A percentile compares a stretch with the other conserved stretches of the same genome.
Conservation (phyloP, 2,113 vertebrate species). For the Amia ocellicauda region DNA sequence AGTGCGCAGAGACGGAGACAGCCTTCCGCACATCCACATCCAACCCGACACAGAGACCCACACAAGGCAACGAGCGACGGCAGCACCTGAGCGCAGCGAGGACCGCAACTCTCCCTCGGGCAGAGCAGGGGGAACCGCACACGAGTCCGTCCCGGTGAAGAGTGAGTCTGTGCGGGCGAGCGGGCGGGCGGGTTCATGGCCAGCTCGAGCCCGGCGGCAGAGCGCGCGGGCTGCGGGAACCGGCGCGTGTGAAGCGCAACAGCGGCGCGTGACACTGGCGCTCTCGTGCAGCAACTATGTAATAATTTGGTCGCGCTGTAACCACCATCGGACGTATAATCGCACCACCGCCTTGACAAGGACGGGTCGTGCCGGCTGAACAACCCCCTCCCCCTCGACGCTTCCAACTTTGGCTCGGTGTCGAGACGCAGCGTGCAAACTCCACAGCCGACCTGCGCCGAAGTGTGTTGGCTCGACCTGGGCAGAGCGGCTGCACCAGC, state of each 20-base stretch:
- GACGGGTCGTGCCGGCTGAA: conserved; percentile 23
- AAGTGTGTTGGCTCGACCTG: conserved; percentile 33
- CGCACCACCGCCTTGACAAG: too few species aligned
- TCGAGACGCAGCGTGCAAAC: conserved; percentile 14
- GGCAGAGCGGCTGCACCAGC: conserved; percentile 12
- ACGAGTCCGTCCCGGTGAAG: too few species aligned
- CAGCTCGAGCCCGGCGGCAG: too few species aligned
- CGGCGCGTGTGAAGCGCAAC: conserved; percentile 37
- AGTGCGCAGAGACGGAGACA: conserved; percentile 54
- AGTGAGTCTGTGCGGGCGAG: too few species aligned
- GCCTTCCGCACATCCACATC: conserved; percentile 36
- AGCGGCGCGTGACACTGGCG: conserved; percentile 8
- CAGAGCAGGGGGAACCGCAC: too few species aligned
- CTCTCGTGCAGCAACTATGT: conserved; percentile 33
- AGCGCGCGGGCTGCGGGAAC: conserved; percentile 36
- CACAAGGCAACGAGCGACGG: conserved; percentile 22
- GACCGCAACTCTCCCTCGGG: neutral
- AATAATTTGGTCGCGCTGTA: conserved; percentile 30
- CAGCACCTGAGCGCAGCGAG: neutral
- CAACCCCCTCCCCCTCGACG: conserved; percentile 30
- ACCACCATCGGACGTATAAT: too few species aligned
- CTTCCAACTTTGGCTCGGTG: conserved; percentile 50
- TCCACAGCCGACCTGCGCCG: conserved; percentile 7
- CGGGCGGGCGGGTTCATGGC: too few species aligned
- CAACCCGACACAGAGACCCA: conserved; percentile 36